phyloP scores from a whole-genome alignment of 2,797 vertebrate genomes.

The Lycodopsis pacificus region DNA sequence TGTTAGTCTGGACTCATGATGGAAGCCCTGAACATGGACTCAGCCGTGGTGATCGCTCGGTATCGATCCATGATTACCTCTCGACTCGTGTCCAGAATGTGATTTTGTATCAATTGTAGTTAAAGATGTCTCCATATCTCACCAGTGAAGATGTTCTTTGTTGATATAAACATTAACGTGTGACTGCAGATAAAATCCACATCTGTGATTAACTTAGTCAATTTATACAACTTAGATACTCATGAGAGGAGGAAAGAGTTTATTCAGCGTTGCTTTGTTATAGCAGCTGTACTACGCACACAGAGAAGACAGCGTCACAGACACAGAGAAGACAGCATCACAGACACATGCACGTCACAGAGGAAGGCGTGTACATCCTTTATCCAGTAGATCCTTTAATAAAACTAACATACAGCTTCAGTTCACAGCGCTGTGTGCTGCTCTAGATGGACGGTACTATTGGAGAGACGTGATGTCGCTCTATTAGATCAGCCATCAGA shows the following conservation, averaged over 20 bases:
- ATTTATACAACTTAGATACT: too few species aligned
- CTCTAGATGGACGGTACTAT: not conserved
- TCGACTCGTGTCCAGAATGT: too few species aligned
- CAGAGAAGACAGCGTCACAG: constrained; percentile 20
- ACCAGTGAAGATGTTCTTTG: too few species aligned
- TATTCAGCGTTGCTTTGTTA: constrained; percentile 31
- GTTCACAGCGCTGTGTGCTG: not conserved
- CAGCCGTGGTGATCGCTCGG: too few species aligned
- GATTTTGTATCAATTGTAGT: too few species aligned
- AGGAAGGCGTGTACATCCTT: not conserved
- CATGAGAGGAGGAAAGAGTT: constrained; percentile 3
- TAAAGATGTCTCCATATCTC: too few species aligned
- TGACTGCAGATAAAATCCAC: too few species aligned
- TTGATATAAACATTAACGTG: too few species aligned
- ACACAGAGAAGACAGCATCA: not conserved
- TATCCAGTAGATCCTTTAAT: not conserved
- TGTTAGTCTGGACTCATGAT: not conserved
- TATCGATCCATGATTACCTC: too few species aligned
- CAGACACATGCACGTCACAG: not conserved
- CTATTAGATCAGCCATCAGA: not conserved
- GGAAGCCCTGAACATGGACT: too few species aligned
- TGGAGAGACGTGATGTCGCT: not conserved
- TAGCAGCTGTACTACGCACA: constrained; percentile 1
- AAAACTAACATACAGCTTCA: not conserved
- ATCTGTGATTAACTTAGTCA: too few species aligned